Conservation (phyloP, 2,113 vertebrate species). For the Hyperoodon ampullatus region DNA sequence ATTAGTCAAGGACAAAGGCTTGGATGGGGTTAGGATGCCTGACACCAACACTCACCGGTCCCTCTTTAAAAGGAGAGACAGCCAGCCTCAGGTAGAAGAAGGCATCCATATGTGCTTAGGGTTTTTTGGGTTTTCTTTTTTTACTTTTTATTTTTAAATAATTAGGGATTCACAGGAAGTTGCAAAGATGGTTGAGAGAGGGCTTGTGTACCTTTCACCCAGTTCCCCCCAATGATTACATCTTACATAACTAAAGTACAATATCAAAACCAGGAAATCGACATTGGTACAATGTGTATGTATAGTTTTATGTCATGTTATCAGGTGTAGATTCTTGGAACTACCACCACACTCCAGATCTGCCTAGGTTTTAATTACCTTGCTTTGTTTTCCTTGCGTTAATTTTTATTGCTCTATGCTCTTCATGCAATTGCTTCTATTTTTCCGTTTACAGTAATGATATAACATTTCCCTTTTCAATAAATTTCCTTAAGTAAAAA, state of each 20-base stretch:
- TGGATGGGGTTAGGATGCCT: not conserved
- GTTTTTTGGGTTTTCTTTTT: not conserved
- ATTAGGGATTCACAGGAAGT: not conserved
- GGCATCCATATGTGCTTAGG: no score
- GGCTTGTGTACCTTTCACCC: not conserved
- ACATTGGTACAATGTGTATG: fast-evolving
- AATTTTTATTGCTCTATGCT: not conserved
- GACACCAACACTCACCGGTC: not conserved
- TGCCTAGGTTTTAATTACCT: not conserved
- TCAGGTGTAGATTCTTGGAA: fast-evolving
- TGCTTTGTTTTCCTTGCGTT: not conserved
- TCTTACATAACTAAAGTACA: no score
- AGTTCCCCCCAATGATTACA: no score
- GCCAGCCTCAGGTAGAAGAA: not conserved
- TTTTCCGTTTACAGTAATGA: not conserved
- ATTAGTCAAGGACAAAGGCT: not conserved
- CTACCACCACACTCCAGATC: fast-evolving
- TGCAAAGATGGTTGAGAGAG: not conserved
- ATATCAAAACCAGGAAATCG: not conserved
- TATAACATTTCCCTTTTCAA: not conserved
- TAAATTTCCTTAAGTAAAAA: not conserved
- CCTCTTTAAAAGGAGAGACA: not conserved
- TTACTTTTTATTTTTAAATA: not conserved
- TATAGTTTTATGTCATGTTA: fast-evolving
- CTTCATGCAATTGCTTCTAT: not conserved